Evolutionary conservation across 2,797 vertebrate species (phyloP), one percentile per base, ranked within the genome.

Genomic region (Arctocebus calabarensis): DNA sequence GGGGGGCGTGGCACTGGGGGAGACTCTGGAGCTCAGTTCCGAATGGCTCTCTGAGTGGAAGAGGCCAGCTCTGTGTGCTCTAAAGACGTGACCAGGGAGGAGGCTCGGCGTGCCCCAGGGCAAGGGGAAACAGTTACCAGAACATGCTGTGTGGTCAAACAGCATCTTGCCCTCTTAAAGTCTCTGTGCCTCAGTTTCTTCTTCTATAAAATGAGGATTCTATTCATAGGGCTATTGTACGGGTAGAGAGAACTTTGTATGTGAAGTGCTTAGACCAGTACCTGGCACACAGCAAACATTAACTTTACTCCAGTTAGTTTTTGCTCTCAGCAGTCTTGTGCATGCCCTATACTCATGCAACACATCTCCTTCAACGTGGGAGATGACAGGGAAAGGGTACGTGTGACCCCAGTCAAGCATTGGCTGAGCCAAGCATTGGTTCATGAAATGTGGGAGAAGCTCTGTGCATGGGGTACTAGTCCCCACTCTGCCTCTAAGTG

Each of bases 321-420:
- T 48, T 83, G 19, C 48, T 27, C 77, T 91, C 14, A 71, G 88
- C 34, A 16, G 61, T 90, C 91, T 88, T 37, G 92, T 94, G 91
- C 87, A 52, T 2, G 9, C 96, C 95, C 96, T 86, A 55, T 2
- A 87, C 84, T 97, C 94, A 96, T 97, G 95, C 96, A 96, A 85
- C 2, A 2, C 0, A 3, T 4, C 61, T 64, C 75, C 84, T 90
- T 87, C 34, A 3, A 10, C 4, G 0, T 27, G 52, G 52, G 2
- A 23, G n/a, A 17, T 5, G 20, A 29, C 4, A 43, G 57, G 17
- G 91, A 86, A 86, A 70, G 11, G 29, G 45, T 32, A 9, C 32
- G 7, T 19, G 20, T 27, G 27, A 43, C 25, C 27, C 43, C 43
- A 22, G 59, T 32, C n/a, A 61, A 37, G n/a, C 29, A 37, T 8